phyloP scores from a whole-genome alignment of 1,140 invertebrate species.

The Drosophila persimilis region DNA sequence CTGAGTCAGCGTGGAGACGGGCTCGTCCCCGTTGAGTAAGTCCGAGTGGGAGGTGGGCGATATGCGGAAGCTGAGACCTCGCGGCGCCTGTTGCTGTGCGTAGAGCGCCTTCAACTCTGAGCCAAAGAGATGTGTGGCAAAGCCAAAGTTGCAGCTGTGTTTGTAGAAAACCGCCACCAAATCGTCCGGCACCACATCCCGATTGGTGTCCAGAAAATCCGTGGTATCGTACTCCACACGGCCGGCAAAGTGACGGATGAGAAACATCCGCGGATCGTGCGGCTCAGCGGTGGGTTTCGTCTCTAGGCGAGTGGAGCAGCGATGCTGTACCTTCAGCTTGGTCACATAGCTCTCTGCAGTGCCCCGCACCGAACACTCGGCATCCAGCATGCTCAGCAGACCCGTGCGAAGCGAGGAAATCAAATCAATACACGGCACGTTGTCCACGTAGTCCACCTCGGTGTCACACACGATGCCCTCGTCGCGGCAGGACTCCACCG shows the following conservation, averaged over 20 bases:
- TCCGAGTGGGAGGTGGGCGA: slow-evolving; percentile 95
- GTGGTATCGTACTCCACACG: slow-evolving; percentile 94
- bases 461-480: slow-evolving; percentile 96
- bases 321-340: slow-evolving; percentile 93
- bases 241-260: slow-evolving; percentile 96
- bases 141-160: slow-evolving; percentile 96
- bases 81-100: slow-evolving; percentile 90
- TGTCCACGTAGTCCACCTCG: slow-evolving; percentile 97
- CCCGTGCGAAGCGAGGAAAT: slow-evolving; percentile 96
- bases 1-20: slow-evolving; percentile 95
- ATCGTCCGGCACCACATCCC: slow-evolving; percentile 95
- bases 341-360: slow-evolving; percentile 94
- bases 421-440: slow-evolving; percentile 97
- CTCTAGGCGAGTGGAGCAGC: slow-evolving; percentile 87
- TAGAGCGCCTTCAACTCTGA: slow-evolving; percentile 95
- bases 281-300: slow-evolving; percentile 84
- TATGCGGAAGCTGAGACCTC: slow-evolving; percentile 93
- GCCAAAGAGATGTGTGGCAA: slow-evolving; percentile 96
- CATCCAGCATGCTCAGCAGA: slow-evolving; percentile 94
- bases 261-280: slow-evolving; percentile 91
- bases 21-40: slow-evolving; percentile 93
- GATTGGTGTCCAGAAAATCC: slow-evolving; percentile 95
- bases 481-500: slow-evolving; percentile 95
- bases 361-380: slow-evolving; percentile 94
- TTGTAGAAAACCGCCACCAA: slow-evolving; percentile 96